phyloP scores from a whole-genome alignment of 2,113 vertebrate genomes.

The Triplophysa rosa region DNA sequence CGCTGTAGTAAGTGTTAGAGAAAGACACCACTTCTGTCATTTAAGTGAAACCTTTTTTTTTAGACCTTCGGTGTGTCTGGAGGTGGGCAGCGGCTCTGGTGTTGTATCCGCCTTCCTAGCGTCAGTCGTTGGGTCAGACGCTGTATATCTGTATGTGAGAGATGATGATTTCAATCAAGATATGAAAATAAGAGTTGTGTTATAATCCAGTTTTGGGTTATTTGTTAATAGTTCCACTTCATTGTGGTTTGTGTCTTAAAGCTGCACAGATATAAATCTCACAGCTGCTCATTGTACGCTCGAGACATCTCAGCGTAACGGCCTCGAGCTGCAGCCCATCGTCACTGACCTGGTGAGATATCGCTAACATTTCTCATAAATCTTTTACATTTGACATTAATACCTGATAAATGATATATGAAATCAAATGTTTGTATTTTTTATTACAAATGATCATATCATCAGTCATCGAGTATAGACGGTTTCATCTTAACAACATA shows the following conservation, averaged over 20 bases:
- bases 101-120: slow-evolving; percentile 89
- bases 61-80: slow-evolving; percentile 82
- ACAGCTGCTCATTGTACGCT: slow-evolving; percentile 82
- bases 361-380: too few relatives aligned
- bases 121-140: slow-evolving; percentile 81
- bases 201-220: too few relatives aligned
- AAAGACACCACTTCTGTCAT: too few relatives aligned
- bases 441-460: too few relatives aligned
- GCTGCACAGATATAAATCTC: slow-evolving; percentile 91
- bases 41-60: not conserved
- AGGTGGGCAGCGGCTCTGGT: slow-evolving; percentile 92
- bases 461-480: too few relatives aligned
- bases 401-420: too few relatives aligned
- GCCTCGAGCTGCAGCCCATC: slow-evolving; percentile 81
- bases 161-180: too few relatives aligned
- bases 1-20: not conserved
- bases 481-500: too few relatives aligned
- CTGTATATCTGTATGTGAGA: slow-evolving; percentile 83
- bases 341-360: slow-evolving; percentile 87
- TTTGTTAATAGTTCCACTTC: not conserved
- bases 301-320: slow-evolving; percentile 81
- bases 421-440: too few relatives aligned
- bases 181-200: not conserved
- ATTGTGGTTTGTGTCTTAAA: slow-evolving; percentile 54
- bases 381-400: too few relatives aligned